Conservation (phyloP, 2,888 invertebrate species). For the Stramonita haemastoma region DNA sequence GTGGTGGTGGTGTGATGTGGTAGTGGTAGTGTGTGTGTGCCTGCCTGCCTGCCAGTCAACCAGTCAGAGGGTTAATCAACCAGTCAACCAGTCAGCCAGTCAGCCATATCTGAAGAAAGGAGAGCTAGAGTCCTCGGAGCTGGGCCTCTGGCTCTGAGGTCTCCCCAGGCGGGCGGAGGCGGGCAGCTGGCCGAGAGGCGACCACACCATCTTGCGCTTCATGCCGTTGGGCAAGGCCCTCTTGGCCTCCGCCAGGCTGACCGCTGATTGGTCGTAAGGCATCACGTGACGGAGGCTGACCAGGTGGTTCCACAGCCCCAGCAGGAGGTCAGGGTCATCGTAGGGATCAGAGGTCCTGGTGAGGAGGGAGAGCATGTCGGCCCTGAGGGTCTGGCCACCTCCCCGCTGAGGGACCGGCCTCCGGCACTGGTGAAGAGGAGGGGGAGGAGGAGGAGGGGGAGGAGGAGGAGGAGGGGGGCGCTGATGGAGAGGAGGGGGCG, state of each 20-base stretch:
- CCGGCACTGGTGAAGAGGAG: slow-evolving; percentile 7
- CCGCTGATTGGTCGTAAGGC: not conserved
- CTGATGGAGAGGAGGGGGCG: not conserved
- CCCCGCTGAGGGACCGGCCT: slow-evolving; percentile 10
- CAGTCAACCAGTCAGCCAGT: not conserved
- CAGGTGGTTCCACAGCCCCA: not conserved
- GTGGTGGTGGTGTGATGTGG: not conserved
- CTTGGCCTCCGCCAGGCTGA: not conserved
- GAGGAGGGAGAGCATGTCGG: not conserved
- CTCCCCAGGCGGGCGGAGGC: slow-evolving; percentile 35
- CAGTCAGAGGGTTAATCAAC: too few relatives aligned
- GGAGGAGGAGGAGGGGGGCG: not conserved
- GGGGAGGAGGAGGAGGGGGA: not conserved
- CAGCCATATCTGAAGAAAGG: slow-evolving; percentile 35
- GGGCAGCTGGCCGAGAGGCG: slow-evolving; percentile 39
- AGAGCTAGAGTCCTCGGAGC: slow-evolving; percentile 14
- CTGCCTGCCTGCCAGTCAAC: too few relatives aligned
- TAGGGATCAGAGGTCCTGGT: not conserved
- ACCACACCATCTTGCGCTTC: slow-evolving; percentile 42
- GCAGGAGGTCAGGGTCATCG: not conserved
- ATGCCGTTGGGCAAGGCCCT: slow-evolving; percentile 35
- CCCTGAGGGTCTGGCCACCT: not conserved
- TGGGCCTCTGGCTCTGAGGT: not conserved
- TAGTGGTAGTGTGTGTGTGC: not conserved
- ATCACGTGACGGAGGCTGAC: slow-evolving; percentile 10